Evolutionary conservation across 1,140 invertebrate genomes (phyloP), one percentile per base, ranked within the genome.

Genomic region (Holotrichia oblita): DNA sequence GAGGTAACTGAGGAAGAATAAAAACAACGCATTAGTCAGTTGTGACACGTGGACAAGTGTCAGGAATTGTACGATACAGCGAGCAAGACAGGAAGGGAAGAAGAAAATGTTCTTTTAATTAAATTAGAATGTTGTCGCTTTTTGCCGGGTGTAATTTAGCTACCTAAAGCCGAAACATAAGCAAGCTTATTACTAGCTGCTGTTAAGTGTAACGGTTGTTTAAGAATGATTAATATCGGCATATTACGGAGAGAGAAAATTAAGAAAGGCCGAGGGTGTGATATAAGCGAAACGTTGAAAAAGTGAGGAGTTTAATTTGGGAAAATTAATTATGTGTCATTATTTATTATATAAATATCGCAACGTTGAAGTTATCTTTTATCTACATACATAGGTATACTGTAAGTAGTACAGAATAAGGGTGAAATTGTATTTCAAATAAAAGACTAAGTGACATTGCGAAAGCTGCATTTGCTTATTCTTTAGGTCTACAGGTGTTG

Each of bases 41-140:
- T 34, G 4, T 4, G 27, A 34, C 27, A 34, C 27, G 27, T 34
- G 27, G 27, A 34, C 27, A 34, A 34, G 27, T 34, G 27, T 34
- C 27, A 34, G 27, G 27, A 34, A 34, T 34, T 34, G 27, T 34
- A 34, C 4, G 27, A 34, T 34, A 34, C 27, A 34, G 27, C 2
- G 4, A 34, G 27, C 27, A 3, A 61, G 20, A 20, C 61, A 27
- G 12, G 14, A 69, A 24, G 22, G n/a, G 61, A 69, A 14, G 3
- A 27, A 69, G 9, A 69, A 20, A 27, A 69, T 34, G 61, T 69
- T 22, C 22, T 69, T 27, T 27, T 69, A 27, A 69, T 69, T 69
- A 69, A 69, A 69, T 69, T 69, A 69, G 61, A 55, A 55, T 55
- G 8, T 24, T 9, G 24, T 69, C 14, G 22, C 61, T 34, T 69